These are phyloP conservation scores for Petrolisthes manimaculis DNA, from an alignment of 2,888 invertebrate genomes.

Conservation along the genomic window DNA sequence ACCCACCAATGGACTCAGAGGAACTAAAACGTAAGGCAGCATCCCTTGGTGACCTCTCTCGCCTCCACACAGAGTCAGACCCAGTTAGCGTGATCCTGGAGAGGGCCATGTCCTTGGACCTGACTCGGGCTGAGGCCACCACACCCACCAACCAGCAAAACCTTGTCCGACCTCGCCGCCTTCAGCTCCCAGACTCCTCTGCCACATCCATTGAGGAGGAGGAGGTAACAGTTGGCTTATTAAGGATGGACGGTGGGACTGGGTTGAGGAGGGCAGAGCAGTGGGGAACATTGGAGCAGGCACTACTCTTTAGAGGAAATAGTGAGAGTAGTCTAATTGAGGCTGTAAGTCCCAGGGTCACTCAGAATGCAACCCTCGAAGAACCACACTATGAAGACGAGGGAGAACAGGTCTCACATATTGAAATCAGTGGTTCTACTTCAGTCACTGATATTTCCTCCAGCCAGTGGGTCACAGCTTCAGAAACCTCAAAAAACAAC, in stretches of 20 bases:
- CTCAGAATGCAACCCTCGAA: constrained; percentile 10
- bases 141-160: constrained; percentile 36
- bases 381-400: constrained; percentile 14
- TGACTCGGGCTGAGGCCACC: constrained; percentile 45
- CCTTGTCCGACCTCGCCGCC: constrained; percentile 40
- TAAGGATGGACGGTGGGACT: constrained; percentile 41
- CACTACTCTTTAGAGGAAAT: constrained; percentile 42
- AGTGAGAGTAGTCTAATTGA: constrained; percentile 41
- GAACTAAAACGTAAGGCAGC: constrained; percentile 61
- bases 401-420: constrained; percentile 53
- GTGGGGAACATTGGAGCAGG: constrained; percentile 61
- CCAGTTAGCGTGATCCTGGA: constrained; percentile 47
- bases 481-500: constrained; percentile 42
- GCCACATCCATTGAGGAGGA: constrained; percentile 61
- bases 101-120: constrained; percentile 56
- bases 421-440: constrained; percentile 60
- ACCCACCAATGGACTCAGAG: constrained; percentile 53
- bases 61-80: constrained; percentile 53
- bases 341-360: constrained; percentile 38
- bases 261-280: constrained; percentile 52
- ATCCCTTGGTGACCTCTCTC: constrained; percentile 61
- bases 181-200: constrained; percentile 60
- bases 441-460: constrained; percentile 52
- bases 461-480: constrained; percentile 55
- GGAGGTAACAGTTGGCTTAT: constrained; percentile 32